Percentiles rank a stretch among this genome's conserved stretches.
Conservation (phyloP, 2,797 vertebrate species). For the Potorous gilbertii region DNA sequence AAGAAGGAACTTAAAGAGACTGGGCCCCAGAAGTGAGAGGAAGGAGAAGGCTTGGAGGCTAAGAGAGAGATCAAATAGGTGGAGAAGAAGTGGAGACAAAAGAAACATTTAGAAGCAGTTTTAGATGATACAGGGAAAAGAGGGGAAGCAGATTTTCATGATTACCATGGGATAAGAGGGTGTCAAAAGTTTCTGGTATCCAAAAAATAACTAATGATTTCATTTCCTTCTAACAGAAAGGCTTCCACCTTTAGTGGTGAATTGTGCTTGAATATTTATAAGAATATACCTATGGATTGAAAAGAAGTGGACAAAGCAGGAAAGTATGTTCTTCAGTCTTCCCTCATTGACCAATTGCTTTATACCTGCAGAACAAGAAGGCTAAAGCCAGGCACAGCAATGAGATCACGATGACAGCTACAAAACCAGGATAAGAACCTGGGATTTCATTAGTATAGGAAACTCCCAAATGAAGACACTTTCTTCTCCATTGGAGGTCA, state of each 20-base stretch:
- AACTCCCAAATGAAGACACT: background rate
- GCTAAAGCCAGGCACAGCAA: no score
- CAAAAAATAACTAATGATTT: background rate
- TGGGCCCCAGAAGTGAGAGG: background rate
- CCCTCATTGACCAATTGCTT: no score
- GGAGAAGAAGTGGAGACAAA: background rate
- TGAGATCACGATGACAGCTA: no score
- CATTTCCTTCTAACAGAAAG: background rate
- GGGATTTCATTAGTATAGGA: no score
- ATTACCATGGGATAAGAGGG: background rate
- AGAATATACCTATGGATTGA: no score
- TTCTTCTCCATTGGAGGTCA: background rate
- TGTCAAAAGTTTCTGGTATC: background rate
- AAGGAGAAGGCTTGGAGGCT: background rate
- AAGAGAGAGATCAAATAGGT: background rate
- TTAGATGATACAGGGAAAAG: background rate
- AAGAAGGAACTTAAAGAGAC: background rate
- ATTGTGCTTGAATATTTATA: background rate
- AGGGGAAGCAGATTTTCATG: background rate
- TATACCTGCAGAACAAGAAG: no score
- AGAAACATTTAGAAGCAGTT: background rate
- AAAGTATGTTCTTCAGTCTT: no score
- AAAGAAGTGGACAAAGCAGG: no score
- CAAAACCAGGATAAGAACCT: no score
- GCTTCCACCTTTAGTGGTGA: background rate